These are phyloP conservation scores for Saccopteryx bilineata DNA, from an alignment of 2,113 vertebrate species.

Conservation along the genomic window DNA sequence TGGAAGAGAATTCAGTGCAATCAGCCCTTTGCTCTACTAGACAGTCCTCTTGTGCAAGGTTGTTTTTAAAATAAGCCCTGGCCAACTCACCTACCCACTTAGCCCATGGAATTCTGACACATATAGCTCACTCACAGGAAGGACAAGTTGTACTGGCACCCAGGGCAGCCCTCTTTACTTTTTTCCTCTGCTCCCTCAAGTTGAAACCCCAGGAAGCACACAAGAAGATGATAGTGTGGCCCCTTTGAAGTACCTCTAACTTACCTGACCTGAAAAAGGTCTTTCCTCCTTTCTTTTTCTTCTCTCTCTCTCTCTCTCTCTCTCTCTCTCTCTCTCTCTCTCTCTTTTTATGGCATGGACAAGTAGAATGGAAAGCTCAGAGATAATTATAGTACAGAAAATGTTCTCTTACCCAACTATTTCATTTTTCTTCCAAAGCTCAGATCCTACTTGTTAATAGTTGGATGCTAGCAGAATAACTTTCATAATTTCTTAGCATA, in stretches of 20 bases:
- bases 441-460: not conserved
- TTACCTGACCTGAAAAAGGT: slow-evolving; percentile 14
- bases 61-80: not conserved
- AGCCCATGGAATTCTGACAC: not conserved
- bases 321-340: not conserved
- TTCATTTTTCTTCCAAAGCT: slow-evolving; percentile 49
- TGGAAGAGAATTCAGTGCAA: not conserved
- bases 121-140: not conserved
- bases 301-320: too few species aligned
- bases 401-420: not conserved
- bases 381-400: slow-evolving; percentile 13
- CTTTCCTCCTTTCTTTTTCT: not conserved
- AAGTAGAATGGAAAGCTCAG: slow-evolving; percentile 24
- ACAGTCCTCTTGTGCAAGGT: not conserved
- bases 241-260: not conserved
- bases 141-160: not conserved
- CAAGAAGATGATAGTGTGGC: not conserved
- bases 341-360: not conserved
- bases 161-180: not conserved
- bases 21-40: not conserved
- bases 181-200: not conserved
- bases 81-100: not conserved
- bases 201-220: not conserved
- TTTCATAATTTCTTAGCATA: slow-evolving; percentile 10
- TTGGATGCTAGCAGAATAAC: not conserved